A percentile compares a stretch with the other conserved stretches of the same genome.
These are phyloP conservation scores for Gyps fulvus DNA, from an alignment of 2,113 vertebrate genomes.

Conservation along the genomic window DNA sequence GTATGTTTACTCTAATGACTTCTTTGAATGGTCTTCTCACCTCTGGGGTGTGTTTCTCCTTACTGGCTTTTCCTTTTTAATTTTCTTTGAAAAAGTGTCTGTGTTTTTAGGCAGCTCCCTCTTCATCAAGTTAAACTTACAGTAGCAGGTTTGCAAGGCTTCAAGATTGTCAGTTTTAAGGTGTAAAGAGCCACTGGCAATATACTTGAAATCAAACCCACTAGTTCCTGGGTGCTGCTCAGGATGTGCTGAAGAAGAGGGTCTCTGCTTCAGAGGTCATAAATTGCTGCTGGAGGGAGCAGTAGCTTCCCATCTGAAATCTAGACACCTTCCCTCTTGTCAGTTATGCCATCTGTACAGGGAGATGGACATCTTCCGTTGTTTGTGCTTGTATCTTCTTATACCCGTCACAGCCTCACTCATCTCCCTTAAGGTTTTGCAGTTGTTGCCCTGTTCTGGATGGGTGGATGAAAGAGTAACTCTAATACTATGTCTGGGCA, in stretches of 20 bases:
- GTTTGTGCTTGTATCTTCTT: background rate
- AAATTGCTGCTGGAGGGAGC: background rate
- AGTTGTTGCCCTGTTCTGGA: background rate
- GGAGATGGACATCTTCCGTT: background rate
- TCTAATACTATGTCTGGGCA: background rate
- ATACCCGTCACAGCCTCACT: background rate
- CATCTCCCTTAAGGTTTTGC: background rate
- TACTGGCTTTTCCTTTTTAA: background rate
- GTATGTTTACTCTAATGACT: background rate
- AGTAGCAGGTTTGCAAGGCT: background rate
- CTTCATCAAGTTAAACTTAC: background rate
- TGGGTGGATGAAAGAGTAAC: background rate
- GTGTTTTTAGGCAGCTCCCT: background rate
- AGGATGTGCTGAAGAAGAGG: background rate
- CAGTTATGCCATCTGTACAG: background rate
- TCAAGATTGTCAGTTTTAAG: background rate
- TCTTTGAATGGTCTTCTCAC: background rate
- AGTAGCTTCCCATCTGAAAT: background rate
- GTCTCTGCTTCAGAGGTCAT: background rate
- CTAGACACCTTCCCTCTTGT: background rate
- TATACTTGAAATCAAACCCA: background rate
- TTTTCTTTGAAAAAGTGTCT: background rate
- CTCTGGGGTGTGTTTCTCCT: slow-evolving; percentile 5
- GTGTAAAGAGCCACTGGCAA: background rate
- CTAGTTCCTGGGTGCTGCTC: background rate